Evolutionary conservation across 2,888 invertebrate genomes (phyloP), one percentile per base, ranked within the genome.

Genomic region (Plutella xylostella): DNA sequence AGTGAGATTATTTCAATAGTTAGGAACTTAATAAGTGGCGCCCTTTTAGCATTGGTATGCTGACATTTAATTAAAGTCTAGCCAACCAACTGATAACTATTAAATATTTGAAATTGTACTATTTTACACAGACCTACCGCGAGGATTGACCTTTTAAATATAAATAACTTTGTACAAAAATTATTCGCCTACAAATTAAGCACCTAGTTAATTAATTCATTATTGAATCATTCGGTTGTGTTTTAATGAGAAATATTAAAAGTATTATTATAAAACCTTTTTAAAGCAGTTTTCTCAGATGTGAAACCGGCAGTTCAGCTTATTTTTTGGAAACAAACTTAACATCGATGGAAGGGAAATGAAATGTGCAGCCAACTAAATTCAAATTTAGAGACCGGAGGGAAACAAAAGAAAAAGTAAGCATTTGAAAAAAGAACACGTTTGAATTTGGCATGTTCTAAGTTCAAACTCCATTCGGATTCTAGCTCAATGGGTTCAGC

Each of bases 401-500:
- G 14, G 25, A 41, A 28, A 28, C 35, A 25, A 41, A 35, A 41
- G 25, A 35, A 30, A 17, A 2, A 14, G 11, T 15, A 43, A 30
- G 47, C 48, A 43, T 46, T 46, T 54, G 53, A 55, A 56, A 61
- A 54, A 61, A 60, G 59, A 60, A 65, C 59, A 59, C 57, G 38
- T 41, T 55, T 59, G 62, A 17, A 41, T 34, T 42, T 31, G 35
- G 33, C 33, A 18, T 21, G 34, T 68, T 68, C 62, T 55, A 65
- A 68, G 66, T 72, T 68, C 70, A 66, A 73, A 75, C 65, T 47
- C 39, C 44, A 65, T 68, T 67, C 63, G 64, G 63, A 71, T 76
- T 73, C 72, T 72, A 70, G 70, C 68, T 72, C 67, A 72, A 72
- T 69, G 73, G 72, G 68, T 68, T 61, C 68, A 70, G 65, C 67